These are phyloP conservation scores for Tetramorium alpestre DNA, from an alignment of 1,140 invertebrate species.

Conservation along the genomic window DNA sequence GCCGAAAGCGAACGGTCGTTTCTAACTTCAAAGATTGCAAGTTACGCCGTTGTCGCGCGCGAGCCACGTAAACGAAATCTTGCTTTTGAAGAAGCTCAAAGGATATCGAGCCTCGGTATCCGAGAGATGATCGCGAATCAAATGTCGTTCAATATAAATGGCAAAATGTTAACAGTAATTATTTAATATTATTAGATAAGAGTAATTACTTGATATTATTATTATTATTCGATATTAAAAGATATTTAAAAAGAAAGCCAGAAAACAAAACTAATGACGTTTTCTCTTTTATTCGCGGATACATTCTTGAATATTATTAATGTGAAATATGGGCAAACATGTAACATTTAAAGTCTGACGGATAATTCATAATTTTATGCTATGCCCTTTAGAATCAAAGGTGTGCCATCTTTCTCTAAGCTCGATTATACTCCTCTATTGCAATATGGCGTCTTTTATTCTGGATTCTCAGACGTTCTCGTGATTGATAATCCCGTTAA, in stretches of 20 bases:
- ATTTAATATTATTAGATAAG: background rate
- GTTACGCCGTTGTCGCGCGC: background rate
- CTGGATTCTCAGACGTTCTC: background rate
- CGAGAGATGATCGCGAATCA: background rate
- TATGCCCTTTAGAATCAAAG: background rate
- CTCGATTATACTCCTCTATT: constrained; percentile 35
- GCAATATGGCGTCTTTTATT: constrained; percentile 4
- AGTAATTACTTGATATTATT: background rate
- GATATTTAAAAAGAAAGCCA: background rate
- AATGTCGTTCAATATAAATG: background rate
- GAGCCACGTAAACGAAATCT: background rate
- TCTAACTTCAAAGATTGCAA: background rate
- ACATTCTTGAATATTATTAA: too few species aligned
- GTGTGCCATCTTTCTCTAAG: constrained; percentile 15
- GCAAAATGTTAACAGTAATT: background rate
- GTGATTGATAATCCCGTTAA: constrained; percentile 31
- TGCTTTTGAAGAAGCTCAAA: background rate
- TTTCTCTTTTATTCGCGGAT: background rate
- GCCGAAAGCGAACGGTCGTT: background rate
- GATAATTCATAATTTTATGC: constrained; percentile 15
- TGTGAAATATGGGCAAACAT: background rate
- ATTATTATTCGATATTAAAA: constrained; percentile 3
- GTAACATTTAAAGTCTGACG: background rate
- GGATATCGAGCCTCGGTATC: background rate
- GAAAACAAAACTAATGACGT: background rate